phyloP scores from a whole-genome alignment of 2,888 invertebrate genomes.

The Amphimallon solstitiale region DNA sequence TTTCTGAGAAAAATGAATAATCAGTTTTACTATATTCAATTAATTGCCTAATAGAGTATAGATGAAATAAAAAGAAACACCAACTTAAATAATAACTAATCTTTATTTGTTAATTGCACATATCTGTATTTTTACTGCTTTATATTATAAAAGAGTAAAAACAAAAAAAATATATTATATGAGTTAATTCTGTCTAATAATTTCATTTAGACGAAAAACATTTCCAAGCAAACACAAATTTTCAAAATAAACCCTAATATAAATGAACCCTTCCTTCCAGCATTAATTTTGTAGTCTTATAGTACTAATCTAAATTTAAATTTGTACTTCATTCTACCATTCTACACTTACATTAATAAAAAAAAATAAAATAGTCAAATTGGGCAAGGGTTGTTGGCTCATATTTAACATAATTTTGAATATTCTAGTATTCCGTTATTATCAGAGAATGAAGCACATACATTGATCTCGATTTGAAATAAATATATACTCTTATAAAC shows the following conservation, averaged over 20 bases:
- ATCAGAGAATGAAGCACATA: too few relatives aligned
- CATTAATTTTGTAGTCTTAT: background rate
- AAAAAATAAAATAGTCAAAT: background rate
- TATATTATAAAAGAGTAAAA: slow-evolving; percentile 12
- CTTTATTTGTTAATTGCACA: slow-evolving; percentile 33
- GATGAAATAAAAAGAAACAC: slow-evolving; percentile 8
- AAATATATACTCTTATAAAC: too few relatives aligned
- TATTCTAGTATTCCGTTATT: too few relatives aligned
- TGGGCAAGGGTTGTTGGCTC: slow-evolving; percentile 12
- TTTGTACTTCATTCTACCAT: slow-evolving; percentile 21
- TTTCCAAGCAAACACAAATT: background rate
- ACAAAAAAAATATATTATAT: background rate
- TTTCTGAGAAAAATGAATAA: too few relatives aligned
- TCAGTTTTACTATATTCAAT: too few relatives aligned
- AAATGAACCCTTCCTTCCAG: background rate
- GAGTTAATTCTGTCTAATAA: slow-evolving; percentile 19
- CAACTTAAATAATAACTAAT: slow-evolving; percentile 13
- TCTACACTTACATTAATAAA: background rate
- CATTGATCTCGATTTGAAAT: too few relatives aligned
- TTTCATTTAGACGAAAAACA: slow-evolving; percentile 22
- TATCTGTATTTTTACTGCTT: slow-evolving; percentile 11
- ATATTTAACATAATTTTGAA: too few relatives aligned
- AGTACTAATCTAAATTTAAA: background rate
- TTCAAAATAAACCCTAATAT: background rate
- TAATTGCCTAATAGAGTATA: too few relatives aligned